phyloP scores from a whole-genome alignment of 2,888 invertebrate genomes.

The Sylvicola fuscatus region DNA sequence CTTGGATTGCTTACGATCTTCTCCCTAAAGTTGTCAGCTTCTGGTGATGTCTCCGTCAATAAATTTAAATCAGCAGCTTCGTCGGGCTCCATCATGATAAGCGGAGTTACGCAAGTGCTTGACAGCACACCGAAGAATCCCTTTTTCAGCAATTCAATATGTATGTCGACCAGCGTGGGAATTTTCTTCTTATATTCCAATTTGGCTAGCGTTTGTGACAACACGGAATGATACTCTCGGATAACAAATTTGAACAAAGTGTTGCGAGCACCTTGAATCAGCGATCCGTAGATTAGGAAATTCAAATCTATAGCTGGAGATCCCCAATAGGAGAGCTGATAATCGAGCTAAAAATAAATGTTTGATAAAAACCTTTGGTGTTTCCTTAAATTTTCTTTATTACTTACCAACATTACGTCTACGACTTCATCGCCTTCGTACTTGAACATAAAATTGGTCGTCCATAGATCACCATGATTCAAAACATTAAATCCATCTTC shows the following conservation, averaged over 20 bases:
- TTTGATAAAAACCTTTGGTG: background rate
- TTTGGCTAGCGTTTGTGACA: slow-evolving; percentile 17
- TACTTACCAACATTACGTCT: slow-evolving; percentile 18
- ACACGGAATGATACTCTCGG: slow-evolving; percentile 17
- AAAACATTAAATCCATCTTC: slow-evolving; percentile 17
- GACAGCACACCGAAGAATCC: no score
- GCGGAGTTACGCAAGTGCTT: slow-evolving; percentile 16
- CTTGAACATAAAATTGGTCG: slow-evolving; percentile 22
- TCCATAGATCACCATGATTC: slow-evolving; percentile 21
- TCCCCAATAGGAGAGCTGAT: slow-evolving; percentile 21
- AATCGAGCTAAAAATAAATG: slow-evolving; percentile 16
- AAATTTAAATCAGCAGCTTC: slow-evolving; percentile 6
- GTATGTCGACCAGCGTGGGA: slow-evolving; percentile 20
- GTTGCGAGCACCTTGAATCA: slow-evolving; percentile 21
- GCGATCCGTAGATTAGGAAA: slow-evolving; percentile 20
- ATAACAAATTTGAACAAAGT: slow-evolving; percentile 20
- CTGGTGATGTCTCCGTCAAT: slow-evolving; percentile 11
- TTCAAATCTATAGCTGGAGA: slow-evolving; percentile 22
- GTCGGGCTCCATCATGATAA: slow-evolving; percentile 18
- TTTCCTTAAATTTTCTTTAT: background rate
- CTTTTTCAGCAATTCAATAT: slow-evolving; percentile 17
- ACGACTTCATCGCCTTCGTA: slow-evolving; percentile 17
- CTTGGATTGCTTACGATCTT: slow-evolving; percentile 21
- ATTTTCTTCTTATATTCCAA: slow-evolving; percentile 17
- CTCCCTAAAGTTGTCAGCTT: slow-evolving; percentile 16